Percentiles rank a stretch among this genome's conserved stretches.
phyloP scores from a whole-genome alignment of 2,888 invertebrate genomes.

The Aphelenchoides bicaudatus region DNA sequence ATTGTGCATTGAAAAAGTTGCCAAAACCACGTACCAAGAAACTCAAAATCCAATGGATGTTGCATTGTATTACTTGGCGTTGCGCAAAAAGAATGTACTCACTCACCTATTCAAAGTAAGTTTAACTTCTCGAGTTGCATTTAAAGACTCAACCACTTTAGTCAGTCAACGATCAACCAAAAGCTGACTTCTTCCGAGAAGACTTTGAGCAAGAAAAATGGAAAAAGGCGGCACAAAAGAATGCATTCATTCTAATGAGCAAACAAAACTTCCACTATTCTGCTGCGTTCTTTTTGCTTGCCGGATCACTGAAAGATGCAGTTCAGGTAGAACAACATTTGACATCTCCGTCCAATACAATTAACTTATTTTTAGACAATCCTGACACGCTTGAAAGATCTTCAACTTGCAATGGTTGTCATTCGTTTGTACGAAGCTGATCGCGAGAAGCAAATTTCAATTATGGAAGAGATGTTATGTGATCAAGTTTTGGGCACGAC shows the following conservation, averaged over 20 bases:
- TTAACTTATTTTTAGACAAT: conserved; percentile 69
- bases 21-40: conserved; percentile 84
- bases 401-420: conserved; percentile 90
- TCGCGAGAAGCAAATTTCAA: conserved; percentile 68
- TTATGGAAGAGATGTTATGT: conserved; percentile 37
- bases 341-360: background rate
- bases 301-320: conserved; percentile 88
- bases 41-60: conserved; percentile 95
- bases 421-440: conserved; percentile 80
- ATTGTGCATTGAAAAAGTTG: conserved; percentile 82
- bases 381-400: conserved; percentile 83
- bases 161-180: conserved; percentile 80
- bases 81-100: conserved; percentile 92
- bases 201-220: conserved; percentile 88
- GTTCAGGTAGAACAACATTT: conserved; percentile 71
- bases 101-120: conserved; percentile 79
- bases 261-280: conserved; percentile 95
- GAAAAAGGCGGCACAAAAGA: conserved; percentile 94
- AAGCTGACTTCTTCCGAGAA: conserved; percentile 90
- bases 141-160: conserved; percentile 67
- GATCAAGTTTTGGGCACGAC: conserved; percentile 51
- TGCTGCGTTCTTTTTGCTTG: conserved; percentile 93
- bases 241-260: conserved; percentile 90
- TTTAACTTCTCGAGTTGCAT: conserved; percentile 11
- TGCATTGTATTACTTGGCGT: conserved; percentile 90